phyloP scores from a whole-genome alignment of 2,888 invertebrate species.

The Rhyacophila evoluta region DNA sequence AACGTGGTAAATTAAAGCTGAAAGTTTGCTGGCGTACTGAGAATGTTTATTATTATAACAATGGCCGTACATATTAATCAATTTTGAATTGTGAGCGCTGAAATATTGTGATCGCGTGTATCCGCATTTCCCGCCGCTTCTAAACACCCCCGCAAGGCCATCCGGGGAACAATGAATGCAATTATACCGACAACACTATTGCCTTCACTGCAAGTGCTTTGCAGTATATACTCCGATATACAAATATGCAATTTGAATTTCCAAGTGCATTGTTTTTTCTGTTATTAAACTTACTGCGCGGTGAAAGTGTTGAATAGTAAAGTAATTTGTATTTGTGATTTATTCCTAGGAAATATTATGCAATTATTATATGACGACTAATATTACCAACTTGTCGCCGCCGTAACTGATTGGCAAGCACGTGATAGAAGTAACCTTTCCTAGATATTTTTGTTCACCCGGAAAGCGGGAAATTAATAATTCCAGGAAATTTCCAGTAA shows the following conservation, averaged over 20 bases:
- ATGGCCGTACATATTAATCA: slow-evolving; percentile 45
- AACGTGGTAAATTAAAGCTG: background rate
- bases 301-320: background rate
- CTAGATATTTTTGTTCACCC: too few species aligned
- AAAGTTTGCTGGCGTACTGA: background rate
- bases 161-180: slow-evolving; percentile 51
- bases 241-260: slow-evolving; percentile 4
- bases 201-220: slow-evolving; percentile 15
- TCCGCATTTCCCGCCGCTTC: slow-evolving; percentile 36
- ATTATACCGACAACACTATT: slow-evolving; percentile 46
- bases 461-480: too few species aligned
- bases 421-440: too few species aligned
- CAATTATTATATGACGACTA: too few species aligned
- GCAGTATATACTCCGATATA: background rate
- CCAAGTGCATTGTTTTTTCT: slow-evolving; percentile 7
- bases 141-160: slow-evolving; percentile 31
- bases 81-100: slow-evolving; percentile 29
- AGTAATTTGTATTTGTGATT: background rate
- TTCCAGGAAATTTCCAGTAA: too few species aligned
- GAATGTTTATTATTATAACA: slow-evolving; percentile 41
- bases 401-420: too few species aligned
- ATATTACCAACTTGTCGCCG: too few species aligned
- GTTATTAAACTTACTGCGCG: background rate
- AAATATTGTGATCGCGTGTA: slow-evolving; percentile 50
- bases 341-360: too few species aligned